Evolutionary conservation across 1,140 invertebrate genomes (phyloP).

Genomic region (Cotesia vestalis): DNA sequence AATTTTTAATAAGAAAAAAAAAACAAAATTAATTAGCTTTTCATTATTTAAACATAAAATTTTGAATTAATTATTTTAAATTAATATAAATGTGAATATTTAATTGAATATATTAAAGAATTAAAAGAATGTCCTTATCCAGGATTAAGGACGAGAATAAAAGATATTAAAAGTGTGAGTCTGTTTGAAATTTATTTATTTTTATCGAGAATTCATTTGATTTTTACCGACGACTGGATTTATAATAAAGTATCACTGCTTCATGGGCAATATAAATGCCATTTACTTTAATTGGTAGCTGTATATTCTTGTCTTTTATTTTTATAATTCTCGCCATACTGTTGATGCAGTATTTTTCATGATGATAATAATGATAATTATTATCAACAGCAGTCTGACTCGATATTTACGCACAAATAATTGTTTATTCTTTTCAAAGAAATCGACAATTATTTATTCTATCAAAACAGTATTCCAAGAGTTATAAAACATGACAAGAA

Average conservation of each 20-base stretch:
- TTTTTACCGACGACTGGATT: constrained; percentile 12
- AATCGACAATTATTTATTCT: constrained; percentile 26
- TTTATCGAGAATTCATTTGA: constrained; percentile 8
- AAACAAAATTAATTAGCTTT: too few species aligned
- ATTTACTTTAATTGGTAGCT: constrained; percentile 35
- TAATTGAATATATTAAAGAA: too few species aligned
- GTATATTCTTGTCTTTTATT: constrained; percentile 3
- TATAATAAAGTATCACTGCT: constrained; percentile 20
- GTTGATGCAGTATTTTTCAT: neutral
- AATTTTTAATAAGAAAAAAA: too few species aligned
- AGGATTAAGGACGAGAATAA: too few species aligned
- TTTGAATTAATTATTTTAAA: too few species aligned
- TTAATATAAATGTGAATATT: too few species aligned
- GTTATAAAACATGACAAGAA: constrained; percentile 13
- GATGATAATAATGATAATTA: neutral
- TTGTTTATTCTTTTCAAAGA: constrained; percentile 10
- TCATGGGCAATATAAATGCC: constrained; percentile 28
- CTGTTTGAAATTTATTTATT: too few species aligned
- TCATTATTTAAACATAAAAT: too few species aligned
- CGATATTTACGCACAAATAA: constrained; percentile 1
- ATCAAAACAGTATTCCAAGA: constrained; percentile 32
- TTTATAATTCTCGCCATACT: neutral
- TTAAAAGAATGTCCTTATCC: too few species aligned
- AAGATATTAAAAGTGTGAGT: too few species aligned
- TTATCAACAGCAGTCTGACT: neutral